These are phyloP conservation scores for Pollachius pollachius DNA, from an alignment of 2,113 vertebrate species.

Conservation along the genomic window DNA sequence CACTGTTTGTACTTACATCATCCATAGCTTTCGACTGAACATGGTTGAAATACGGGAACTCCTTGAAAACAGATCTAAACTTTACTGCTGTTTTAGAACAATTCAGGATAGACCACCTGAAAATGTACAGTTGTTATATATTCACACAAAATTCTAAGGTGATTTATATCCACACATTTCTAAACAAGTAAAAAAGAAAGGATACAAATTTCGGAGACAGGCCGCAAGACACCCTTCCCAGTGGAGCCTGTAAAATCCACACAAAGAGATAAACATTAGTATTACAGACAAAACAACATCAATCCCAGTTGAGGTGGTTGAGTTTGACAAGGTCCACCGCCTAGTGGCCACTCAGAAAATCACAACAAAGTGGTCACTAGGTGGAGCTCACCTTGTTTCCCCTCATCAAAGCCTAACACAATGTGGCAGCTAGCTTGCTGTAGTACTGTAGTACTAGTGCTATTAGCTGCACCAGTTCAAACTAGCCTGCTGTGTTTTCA, in stretches of 20 bases:
- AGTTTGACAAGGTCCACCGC: conserved; percentile 24
- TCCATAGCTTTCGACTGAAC: conserved; percentile 94
- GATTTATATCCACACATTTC: background rate
- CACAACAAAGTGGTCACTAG: conserved; percentile 42
- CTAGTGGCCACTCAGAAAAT: conserved; percentile 46
- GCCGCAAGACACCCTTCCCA: conserved; percentile 73
- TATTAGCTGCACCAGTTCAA: conserved; percentile 23
- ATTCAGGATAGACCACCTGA: conserved; percentile 67
- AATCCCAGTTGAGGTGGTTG: background rate
- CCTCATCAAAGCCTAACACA: conserved; percentile 56
- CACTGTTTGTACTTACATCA: conserved; percentile 82
- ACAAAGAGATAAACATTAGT: conserved; percentile 38
- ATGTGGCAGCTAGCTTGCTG: conserved; percentile 43
- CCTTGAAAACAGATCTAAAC: conserved; percentile 90
- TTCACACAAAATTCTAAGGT: background rate
- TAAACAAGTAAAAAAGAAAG: conserved; percentile 59
- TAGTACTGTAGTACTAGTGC: conserved; percentile 22
- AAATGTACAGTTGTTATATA: conserved; percentile 16
- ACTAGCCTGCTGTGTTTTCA: background rate
- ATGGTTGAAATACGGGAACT: conserved; percentile 97
- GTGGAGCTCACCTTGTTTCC: conserved; percentile 55
- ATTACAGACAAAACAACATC: background rate
- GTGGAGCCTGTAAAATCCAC: conserved; percentile 61
- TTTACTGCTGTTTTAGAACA: conserved; percentile 75
- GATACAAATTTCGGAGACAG: conserved; percentile 98